Conservation (phyloP, 2,888 invertebrate species). For the Microctonus hyperodae region DNA sequence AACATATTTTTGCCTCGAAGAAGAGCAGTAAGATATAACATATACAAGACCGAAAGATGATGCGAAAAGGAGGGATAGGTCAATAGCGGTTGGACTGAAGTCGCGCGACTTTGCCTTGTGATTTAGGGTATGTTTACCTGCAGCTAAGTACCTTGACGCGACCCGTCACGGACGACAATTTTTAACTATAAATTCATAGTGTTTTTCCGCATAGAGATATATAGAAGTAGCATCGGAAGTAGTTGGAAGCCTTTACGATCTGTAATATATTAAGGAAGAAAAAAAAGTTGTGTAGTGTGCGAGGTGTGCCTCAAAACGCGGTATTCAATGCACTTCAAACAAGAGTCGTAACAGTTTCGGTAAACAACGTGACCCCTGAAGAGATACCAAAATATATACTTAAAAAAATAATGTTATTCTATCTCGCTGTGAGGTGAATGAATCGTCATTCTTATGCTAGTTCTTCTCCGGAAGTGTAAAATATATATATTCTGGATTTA, state of each 20-base stretch:
- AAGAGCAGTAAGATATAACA: not conserved
- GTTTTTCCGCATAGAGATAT: not conserved
- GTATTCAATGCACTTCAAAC: slow-evolving; percentile 43
- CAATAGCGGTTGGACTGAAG: slow-evolving; percentile 19
- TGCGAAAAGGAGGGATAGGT: slow-evolving; percentile 12
- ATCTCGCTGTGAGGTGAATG: not conserved
- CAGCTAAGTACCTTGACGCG: slow-evolving; percentile 53
- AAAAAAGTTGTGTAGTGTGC: slow-evolving; percentile 42
- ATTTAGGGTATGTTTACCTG: slow-evolving; percentile 57
- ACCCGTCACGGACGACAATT: slow-evolving; percentile 40
- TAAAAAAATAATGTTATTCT: not conserved
- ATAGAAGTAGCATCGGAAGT: slow-evolving; percentile 21
- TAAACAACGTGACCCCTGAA: slow-evolving; percentile 43
- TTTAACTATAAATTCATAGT: slow-evolving; percentile 1
- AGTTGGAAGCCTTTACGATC: not conserved
- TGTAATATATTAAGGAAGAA: slow-evolving; percentile 21
- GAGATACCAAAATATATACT: not conserved
- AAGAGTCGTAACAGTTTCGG: slow-evolving; percentile 49
- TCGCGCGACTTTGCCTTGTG: slow-evolving; percentile 36
- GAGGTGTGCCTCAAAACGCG: slow-evolving; percentile 44
- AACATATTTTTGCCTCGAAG: not conserved
- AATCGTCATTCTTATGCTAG: not conserved
- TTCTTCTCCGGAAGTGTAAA: not conserved
- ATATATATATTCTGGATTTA: not conserved
- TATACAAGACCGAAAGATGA: not conserved